Base-by-base conservation (phyloP, 2,113 vertebrate genomes). In the Podiceps cristatus region DNA sequence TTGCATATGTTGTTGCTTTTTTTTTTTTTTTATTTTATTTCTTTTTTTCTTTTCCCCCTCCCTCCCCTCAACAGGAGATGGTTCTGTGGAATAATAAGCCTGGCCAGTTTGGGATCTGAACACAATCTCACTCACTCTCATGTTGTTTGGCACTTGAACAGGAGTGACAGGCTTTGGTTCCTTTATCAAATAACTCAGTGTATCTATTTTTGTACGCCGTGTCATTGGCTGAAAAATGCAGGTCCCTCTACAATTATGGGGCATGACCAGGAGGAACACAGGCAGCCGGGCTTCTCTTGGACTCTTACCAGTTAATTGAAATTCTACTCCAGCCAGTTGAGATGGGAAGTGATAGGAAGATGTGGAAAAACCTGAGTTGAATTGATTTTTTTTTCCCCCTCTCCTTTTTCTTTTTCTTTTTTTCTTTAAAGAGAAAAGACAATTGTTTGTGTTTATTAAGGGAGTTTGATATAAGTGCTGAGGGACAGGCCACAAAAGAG, bases 171-270 rank as follows among this genome's bases (percentile, higher is more conserved):
- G 83, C 96, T 97, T 96, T 95, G 95, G 96, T 95, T 96, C 83
- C 94, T 97, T 97, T 97, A 97, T 98, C 97, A 97, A 98, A 97
- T 98, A 96, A 97, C 95, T 97, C 76, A 76, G 87, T 97, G 96
- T 95, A 96, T 98, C 98, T 98, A 98, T 98, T 98, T 98, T 97
- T 97, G 97, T 97, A 97, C 97, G 97, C 97, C 66, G 37, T 95
- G 85, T 97, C 97, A 98, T 97, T 97, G 96, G 96, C 96, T 96
- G 93, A 97, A 97, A 97, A 98, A 97, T 96, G 95, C 96, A 96
- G 91, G 96, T 95, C 97, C 94, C 91, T 98, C 92, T 97, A 95
- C 98, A 97, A 97, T 98, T 97, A 97, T 95, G 93, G 95, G 97
- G 95, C 97, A 96, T 97, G 98, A 97, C 97, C 90, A 4, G 93